Base-by-base conservation (phyloP, 1,140 invertebrate species). In the Aphelenchoides avenae region DNA sequence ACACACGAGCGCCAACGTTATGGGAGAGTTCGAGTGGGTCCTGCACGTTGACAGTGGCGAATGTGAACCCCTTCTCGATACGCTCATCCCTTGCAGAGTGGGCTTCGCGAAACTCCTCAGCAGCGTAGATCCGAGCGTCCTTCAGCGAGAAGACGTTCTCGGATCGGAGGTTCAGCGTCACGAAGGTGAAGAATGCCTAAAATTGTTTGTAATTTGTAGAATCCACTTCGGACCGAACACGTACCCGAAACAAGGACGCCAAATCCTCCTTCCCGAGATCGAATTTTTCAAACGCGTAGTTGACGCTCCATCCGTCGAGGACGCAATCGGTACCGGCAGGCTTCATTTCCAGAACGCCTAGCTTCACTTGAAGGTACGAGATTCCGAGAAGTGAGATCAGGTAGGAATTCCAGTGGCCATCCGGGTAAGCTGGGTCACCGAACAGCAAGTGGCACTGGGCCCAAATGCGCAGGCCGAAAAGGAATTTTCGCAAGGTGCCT, bases 381-480 rank as follows among this genome's bases (percentile, higher is more conserved):
- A 69, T 33, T 22, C 46, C 37, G 5, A 70, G 43, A 26, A 67
- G 36, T 0, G 62, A 69, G 36, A 67, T 31, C 20, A 62, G 37
- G 11, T 70, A 67, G 15, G 65, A 70, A 36, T 59, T 70, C 52
- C 57, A 69, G 30, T 59, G 9, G 3, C 7, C 9, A 7, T 39
- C 39, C 15, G 44, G 40, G 6, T 64, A 41, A n/a, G 26, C 27
- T 24, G 56, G 22, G 22, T 20, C 20, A 11, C 36, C 27, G 33
- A 67, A 70, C 20, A 66, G 37, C 18, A 50, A 34, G 27, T 47
- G 22, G 29, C 11, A 33, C 20, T 37, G 29, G 9, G 66, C 66
- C 65, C 65, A 67, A 11, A 67, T 26, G 33, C 65, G 68, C 27
- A 67, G 13, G 13, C 64, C 20, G 40, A 70, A 66, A 24, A 67